These are phyloP conservation scores for Lottia scabra DNA, from an alignment of 2,888 invertebrate species.

Conservation along the genomic window DNA sequence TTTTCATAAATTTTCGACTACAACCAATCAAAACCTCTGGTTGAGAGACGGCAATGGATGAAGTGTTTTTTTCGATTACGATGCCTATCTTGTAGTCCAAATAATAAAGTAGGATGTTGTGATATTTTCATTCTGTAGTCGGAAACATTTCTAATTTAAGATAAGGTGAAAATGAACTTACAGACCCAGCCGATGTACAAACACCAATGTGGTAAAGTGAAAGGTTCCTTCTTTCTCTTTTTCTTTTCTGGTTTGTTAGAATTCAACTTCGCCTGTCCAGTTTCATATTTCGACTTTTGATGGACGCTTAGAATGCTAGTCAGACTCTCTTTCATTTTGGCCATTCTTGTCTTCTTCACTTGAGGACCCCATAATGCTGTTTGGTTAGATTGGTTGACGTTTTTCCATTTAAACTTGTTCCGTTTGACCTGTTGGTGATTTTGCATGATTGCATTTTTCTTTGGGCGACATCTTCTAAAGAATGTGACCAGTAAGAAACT, in stretches of 20 bases:
- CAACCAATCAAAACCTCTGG: no score
- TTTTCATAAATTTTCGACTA: no score
- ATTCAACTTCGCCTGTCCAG: conserved; percentile 39
- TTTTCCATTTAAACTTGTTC: conserved; percentile 60
- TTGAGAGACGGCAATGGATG: no score
- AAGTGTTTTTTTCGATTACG: no score
- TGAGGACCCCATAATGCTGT: conserved; percentile 42
- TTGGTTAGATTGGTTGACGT: conserved; percentile 38
- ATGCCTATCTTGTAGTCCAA: no score
- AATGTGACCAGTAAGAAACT: conserved; percentile 65
- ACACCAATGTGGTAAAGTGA: conserved; percentile 65
- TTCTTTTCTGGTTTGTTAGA: conserved; percentile 36
- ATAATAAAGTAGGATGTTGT: no score
- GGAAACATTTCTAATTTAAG: no score
- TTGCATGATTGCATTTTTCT: conserved; percentile 59
- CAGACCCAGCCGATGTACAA: conserved; percentile 67
- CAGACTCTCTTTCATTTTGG: conserved; percentile 60
- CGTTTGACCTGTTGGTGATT: conserved; percentile 54
- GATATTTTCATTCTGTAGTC: no score
- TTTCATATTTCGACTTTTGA: conserved; percentile 47
- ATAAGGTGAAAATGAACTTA: conserved; percentile 41
- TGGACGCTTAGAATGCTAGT: conserved; percentile 53
- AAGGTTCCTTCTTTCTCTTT: conserved; percentile 65
- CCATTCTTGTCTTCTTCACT: conserved; percentile 33
- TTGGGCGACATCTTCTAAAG: conserved; percentile 61